Conservation (phyloP, 2,888 invertebrate species). For the Chymomyza amoena region DNA sequence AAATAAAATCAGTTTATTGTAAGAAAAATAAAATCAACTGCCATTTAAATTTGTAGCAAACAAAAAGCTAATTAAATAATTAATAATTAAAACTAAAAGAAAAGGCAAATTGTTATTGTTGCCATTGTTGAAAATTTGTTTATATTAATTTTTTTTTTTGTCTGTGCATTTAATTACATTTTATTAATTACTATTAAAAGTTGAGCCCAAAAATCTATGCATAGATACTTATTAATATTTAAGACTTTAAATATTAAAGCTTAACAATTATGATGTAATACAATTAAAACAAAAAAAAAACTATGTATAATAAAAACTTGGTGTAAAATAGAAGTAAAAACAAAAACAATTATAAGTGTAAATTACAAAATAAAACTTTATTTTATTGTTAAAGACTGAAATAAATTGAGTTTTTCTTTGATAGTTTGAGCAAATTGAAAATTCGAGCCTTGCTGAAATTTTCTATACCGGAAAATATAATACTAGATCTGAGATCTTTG, state of each 20-base stretch:
- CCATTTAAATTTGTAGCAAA: conserved; percentile 47
- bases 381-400: conserved; percentile 78
- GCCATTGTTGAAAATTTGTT: conserved; percentile 50
- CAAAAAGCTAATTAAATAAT: conserved; percentile 23
- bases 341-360: conserved; percentile 50
- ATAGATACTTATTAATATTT: background rate
- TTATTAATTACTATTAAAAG: conserved; percentile 12
- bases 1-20: conserved; percentile 17
- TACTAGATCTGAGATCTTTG: too few relatives aligned
- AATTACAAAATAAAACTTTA: conserved; percentile 65
- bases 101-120: conserved; percentile 15
- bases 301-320: conserved; percentile 30
- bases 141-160: conserved; percentile 11
- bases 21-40: conserved; percentile 29
- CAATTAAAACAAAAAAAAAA: conserved; percentile 9
- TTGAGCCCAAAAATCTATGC: conserved; percentile 29
- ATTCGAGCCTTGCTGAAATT: too few relatives aligned
- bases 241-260: background rate
- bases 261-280: too few relatives aligned
- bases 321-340: conserved; percentile 56
- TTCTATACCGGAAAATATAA: too few relatives aligned
- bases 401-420: conserved; percentile 7
- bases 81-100: conserved; percentile 29
- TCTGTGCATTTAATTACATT: conserved; percentile 45
- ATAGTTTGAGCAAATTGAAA: too few relatives aligned